Evolutionary conservation across 2,797 vertebrate genomes (phyloP), one percentile per base, ranked within the genome.

Genomic region (Anomalospiza imberbis): DNA sequence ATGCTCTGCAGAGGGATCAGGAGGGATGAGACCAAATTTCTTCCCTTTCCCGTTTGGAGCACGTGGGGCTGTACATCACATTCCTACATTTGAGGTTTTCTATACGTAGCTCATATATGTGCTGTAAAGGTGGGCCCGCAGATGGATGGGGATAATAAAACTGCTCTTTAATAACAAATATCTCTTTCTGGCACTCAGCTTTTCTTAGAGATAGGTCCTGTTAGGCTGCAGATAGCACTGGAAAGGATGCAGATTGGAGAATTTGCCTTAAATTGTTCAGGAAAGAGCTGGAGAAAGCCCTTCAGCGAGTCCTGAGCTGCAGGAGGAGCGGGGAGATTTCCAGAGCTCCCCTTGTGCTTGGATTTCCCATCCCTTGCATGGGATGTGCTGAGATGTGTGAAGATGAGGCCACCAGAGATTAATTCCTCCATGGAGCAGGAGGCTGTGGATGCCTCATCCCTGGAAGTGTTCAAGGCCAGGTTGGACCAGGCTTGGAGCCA

Each of bases 91-190:
- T 17, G 54, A 53, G n/a, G 32, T n/a, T 77, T 45, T 40, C 21
- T 7, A 1, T 15, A 4, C 6, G 4, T 17, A 3, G 55, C 84
- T 92, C n/a, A 0, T 78, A 3, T 6, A 22, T 3, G 13, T 12
- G 51, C 36, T 61, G 62, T 72, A 36, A 77, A 71, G 84, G 67
- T n/a, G 73, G 72, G 65, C 82, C 72, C 84, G 74, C 24, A 13
- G 78, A 51, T 72, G 73, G 94, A 86, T 92, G 89, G 71, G 19
- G 44, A 13, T 4, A 68, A 47, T 85, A 75, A 91, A 95, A 57
- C 6, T 58, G 54, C 22, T 62, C 76, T 74, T 90, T 77, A 71
- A 84, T 71, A 71, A 61, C 31, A 83, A 84, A 57, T 74, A 44
- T 22, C 78, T 42, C 66, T 54, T 75, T 77, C 45, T 28, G 26